Evolutionary conservation across 1,140 invertebrate species (phyloP), one percentile per base, ranked within the genome.

Genomic region (Ostrea edulis): DNA sequence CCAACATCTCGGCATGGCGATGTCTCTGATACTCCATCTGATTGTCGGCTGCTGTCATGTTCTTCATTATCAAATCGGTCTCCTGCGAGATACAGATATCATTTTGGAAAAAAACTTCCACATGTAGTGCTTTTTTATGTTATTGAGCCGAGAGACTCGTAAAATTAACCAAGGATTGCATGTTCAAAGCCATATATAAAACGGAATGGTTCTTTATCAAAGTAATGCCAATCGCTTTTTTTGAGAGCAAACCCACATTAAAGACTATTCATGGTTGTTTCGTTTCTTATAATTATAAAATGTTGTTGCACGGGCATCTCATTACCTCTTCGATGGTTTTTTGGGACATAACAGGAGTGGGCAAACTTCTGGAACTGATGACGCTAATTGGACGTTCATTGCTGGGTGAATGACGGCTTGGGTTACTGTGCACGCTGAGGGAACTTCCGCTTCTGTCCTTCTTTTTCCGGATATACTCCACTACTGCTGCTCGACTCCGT

Each of bases 271-370:
- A 53, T 22, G 8, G 8, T n/a, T 25, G 0, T 81, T 35, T 77
- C 12, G 68, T 14, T 77, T 77, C 29, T 62, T 77, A 25, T 44
- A 29, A 29, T 77, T 12, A 1, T 14, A 29, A 12, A 44, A 29
- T 29, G 65, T 68, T 68, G 9, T 77, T 62, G 14, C 14, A 55
- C 0, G 55, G n/a, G 5, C 55, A 62, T n/a, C 5, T 62, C 14
- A 62, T 62, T 88, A 92, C 92, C 90, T 91, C 92, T 87, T 92
- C 89, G 53, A 93, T 89, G 35, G 90, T 89, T 71, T 90, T 90
- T 12, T 82, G 58, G 25, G 58, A 84, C 87, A 88, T 87, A 0
- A 87, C 87, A 17, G 91, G 91, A 9, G 90, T 87, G 0, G 92
- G 92, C 53, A 93, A 85, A 84, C 92, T 93, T 81, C 92, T 82